These are phyloP conservation scores for Scolanthus callimorphus DNA, from an alignment of 92 coral and sea anemone genomes.

Conservation along the genomic window DNA sequence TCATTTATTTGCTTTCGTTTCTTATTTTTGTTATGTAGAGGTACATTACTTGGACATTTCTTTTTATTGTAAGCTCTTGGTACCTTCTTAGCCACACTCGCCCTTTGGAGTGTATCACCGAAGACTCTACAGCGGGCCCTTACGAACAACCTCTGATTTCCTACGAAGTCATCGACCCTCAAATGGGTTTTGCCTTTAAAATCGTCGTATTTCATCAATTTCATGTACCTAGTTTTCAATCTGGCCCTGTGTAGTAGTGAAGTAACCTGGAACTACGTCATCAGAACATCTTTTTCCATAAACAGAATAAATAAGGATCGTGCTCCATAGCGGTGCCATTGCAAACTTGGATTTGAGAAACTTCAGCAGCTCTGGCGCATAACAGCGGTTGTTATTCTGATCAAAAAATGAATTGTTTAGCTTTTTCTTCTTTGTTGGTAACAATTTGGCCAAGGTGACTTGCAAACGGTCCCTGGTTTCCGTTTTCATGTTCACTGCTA, in stretches of 20 bases:
- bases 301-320: no score
- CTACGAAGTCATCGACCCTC: slow-evolving; percentile 33
- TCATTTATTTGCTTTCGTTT: not conserved
- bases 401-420: not conserved
- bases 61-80: no score
- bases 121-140: slow-evolving; percentile 11
- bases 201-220: slow-evolving; percentile 23
- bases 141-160: slow-evolving; percentile 2
- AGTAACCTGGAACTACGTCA: no score
- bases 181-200: slow-evolving; percentile 27
- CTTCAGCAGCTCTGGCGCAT: slow-evolving; percentile 2
- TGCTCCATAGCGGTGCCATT: slow-evolving; percentile 11
- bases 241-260: slow-evolving; percentile 20
- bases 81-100: not conserved
- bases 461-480: not conserved
- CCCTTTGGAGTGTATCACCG: slow-evolving; percentile 12
- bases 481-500: not conserved
- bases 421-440: not conserved
- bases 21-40: not conserved
- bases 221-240: slow-evolving; percentile 22
- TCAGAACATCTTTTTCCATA: no score
- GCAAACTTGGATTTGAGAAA: slow-evolving; percentile 2
- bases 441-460: not conserved
- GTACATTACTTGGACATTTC: no score
- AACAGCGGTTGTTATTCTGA: not conserved